Conservation (phyloP, 2,888 invertebrate species). For the Pyrrhia umbra region DNA sequence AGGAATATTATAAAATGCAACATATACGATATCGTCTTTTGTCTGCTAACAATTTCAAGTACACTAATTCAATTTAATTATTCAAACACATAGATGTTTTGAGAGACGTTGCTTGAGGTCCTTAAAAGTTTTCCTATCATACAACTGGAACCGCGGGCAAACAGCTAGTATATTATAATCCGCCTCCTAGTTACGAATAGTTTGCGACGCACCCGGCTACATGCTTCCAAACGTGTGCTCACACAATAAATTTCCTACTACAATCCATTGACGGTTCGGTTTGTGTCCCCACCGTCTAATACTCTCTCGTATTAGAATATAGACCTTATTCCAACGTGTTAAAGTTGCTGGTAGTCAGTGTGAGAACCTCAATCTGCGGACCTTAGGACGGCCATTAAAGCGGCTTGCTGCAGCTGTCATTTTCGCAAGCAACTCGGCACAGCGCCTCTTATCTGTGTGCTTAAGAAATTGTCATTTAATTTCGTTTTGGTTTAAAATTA, state of each 20-base stretch:
- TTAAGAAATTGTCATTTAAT: constrained; percentile 24
- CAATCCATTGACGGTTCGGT: constrained; percentile 61
- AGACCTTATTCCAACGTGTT: constrained; percentile 37
- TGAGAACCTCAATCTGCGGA: constrained; percentile 47
- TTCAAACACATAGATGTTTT: too few relatives aligned
- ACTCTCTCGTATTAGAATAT: constrained; percentile 39
- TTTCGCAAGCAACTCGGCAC: constrained; percentile 72
- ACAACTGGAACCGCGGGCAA: background rate
- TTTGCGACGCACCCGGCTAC: constrained; percentile 45
- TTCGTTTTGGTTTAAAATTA: background rate
- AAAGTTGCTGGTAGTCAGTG: constrained; percentile 42
- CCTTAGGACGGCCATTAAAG: constrained; percentile 75
- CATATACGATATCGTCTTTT: too few relatives aligned
- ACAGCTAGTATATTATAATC: constrained; percentile 17
- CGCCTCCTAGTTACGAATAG: constrained; percentile 44
- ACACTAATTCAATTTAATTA: too few relatives aligned
- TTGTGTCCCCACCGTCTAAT: constrained; percentile 58
- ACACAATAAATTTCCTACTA: constrained; percentile 62
- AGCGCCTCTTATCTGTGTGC: constrained; percentile 30
- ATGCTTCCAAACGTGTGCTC: constrained; percentile 46
- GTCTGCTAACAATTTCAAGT: too few relatives aligned
- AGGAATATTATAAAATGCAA: too few relatives aligned
- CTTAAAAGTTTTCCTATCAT: background rate
- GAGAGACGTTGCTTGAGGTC: too few relatives aligned
- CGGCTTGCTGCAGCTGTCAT: constrained; percentile 76